Evolutionary conservation across 1,140 invertebrate species (phyloP).

Genomic region (Plectrocnemia conspersa): DNA sequence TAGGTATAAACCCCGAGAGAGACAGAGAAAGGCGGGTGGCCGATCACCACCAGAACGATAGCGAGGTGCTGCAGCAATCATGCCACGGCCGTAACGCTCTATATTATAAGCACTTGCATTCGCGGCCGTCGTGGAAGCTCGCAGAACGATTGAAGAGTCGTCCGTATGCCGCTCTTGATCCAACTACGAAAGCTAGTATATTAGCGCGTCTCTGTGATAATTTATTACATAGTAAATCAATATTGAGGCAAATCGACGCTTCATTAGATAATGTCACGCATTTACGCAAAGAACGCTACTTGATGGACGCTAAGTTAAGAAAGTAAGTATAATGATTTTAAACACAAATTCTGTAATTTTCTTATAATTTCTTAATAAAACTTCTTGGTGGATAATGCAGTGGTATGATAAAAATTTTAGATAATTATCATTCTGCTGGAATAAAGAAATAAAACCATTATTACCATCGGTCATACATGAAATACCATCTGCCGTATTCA

Average conservation of each 20-base stretch:
- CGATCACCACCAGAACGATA: conserved; percentile 71
- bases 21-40: conserved; percentile 71
- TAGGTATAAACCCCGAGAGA: conserved; percentile 67
- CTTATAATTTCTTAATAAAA: conserved; percentile 9
- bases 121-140: conserved; percentile 62
- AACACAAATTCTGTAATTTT: background rate
- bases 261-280: conserved; percentile 71
- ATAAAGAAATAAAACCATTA: too few species aligned
- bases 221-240: conserved; percentile 84
- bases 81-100: conserved; percentile 66
- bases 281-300: conserved; percentile 72
- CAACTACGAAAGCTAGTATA: conserved; percentile 81
- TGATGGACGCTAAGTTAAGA: conserved; percentile 81
- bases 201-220: conserved; percentile 91
- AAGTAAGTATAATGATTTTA: conserved; percentile 61
- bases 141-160: conserved; percentile 71
- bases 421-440: too few species aligned
- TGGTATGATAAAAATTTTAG: conserved; percentile 14
- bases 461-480: too few species aligned
- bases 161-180: conserved; percentile 80
- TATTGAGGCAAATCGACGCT: conserved; percentile 74
- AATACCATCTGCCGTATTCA: too few species aligned
- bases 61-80: conserved; percentile 57
- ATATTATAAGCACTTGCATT: conserved; percentile 72
- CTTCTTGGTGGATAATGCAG: conserved; percentile 3